phyloP scores from a whole-genome alignment of 2,797 vertebrate genomes.

The Poecilia velifera region DNA sequence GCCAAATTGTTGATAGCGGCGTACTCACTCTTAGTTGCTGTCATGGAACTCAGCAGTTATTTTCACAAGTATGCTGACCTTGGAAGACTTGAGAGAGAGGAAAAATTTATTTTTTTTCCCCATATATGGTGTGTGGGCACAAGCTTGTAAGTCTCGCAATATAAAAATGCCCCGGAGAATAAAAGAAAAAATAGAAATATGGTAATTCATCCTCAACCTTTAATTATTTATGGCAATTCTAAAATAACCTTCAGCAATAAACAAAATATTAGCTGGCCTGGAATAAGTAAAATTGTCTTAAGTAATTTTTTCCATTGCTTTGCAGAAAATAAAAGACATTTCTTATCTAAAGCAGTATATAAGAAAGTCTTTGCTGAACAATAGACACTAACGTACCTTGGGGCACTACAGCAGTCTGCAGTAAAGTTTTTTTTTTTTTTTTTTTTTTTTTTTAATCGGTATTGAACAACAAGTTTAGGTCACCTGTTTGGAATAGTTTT shows the following conservation, averaged over 20 bases:
- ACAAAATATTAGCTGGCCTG: slow-evolving; percentile 11
- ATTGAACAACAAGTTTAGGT: neutral
- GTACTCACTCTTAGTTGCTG: slow-evolving; percentile 41
- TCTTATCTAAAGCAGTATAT: neutral
- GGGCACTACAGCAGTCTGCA: no score
- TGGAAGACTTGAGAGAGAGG: slow-evolving; percentile 25
- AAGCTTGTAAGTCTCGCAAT: neutral
- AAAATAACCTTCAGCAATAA: slow-evolving; percentile 3
- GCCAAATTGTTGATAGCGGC: slow-evolving; percentile 53
- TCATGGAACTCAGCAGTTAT: slow-evolving; percentile 45
- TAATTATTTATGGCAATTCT: neutral
- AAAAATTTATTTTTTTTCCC: neutral
- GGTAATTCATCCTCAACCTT: slow-evolving; percentile 1
- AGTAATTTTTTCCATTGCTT: neutral
- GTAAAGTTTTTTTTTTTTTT: neutral
- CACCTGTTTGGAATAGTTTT: neutral
- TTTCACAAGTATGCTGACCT: slow-evolving; percentile 51
- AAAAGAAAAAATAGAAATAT: neutral
- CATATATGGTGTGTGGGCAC: neutral
- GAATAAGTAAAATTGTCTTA: neutral
- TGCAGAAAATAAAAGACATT: neutral
- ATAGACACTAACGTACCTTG: neutral
- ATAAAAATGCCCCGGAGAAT: neutral
- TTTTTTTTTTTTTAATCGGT: neutral
- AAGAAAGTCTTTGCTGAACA: neutral